Evolutionary conservation across 2,113 vertebrate genomes (phyloP).

Genomic region (Apteryx owenii): DNA sequence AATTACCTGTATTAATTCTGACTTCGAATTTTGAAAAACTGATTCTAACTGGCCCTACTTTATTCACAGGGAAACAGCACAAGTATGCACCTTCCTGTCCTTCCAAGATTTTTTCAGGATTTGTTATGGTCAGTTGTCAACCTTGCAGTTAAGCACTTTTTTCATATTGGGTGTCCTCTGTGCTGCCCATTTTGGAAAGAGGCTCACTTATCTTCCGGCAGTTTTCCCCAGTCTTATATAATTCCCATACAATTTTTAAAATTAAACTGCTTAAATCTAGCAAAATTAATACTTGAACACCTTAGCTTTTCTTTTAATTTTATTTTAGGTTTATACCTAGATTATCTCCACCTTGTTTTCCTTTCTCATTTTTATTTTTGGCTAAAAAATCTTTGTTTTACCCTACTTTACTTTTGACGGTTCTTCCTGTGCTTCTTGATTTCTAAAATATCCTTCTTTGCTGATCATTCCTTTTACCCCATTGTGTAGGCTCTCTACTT

Average conservation of each 20-base stretch:
- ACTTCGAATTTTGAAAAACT: background rate
- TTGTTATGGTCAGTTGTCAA: background rate
- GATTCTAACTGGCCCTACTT: background rate
- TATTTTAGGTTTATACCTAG: background rate
- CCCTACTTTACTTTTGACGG: background rate
- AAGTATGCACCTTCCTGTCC: background rate
- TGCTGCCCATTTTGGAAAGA: background rate
- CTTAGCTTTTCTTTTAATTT: background rate
- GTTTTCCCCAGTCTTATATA: background rate
- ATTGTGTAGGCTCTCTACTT: background rate
- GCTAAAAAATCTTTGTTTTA: background rate
- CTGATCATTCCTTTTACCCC: background rate
- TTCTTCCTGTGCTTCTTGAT: background rate
- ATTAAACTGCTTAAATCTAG: background rate
- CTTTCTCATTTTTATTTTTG: background rate
- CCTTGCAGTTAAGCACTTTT: background rate
- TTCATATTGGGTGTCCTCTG: background rate
- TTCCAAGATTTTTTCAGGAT: background rate
- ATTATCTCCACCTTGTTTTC: background rate
- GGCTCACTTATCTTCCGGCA: background rate
- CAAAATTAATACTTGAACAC: background rate
- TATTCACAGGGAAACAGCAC: background rate
- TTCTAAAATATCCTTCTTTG: background rate
- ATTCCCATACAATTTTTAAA: background rate
- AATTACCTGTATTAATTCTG: background rate